Base-by-base conservation (phyloP, 2,797 vertebrate genomes). In the Naso thynnoides region DNA sequence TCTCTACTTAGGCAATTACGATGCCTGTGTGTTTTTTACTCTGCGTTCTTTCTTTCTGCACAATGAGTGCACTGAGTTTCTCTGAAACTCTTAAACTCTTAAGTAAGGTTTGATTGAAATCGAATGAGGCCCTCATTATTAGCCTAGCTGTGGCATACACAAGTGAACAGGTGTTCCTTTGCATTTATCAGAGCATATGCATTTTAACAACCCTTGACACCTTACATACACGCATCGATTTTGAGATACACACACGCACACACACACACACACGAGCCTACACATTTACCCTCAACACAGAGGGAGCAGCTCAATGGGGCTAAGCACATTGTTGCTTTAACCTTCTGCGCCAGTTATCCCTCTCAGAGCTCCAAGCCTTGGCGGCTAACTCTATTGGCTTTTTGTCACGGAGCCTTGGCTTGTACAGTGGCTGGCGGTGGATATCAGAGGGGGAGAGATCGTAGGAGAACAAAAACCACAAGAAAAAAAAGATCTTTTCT, bases 311-410 rank as follows among this genome's bases (percentile, higher is more conserved):
- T 94, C 91, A 93, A 92, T 91, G 89, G 86, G 77, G 70, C 88
- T 88, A 86, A 90, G 90, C 92, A 93, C 91, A 94, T 93, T 93
- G 93, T 95, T 93, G 90, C 91, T 90, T 94, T 94, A 94, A 94
- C 93, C 94, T 94, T 85, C 88, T 90, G 88, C 79, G 87, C 91
- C 91, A 90, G 91, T 93, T 93, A 94, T 94, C 91, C 93, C 91
- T 93, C 92, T 92, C 88, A 88, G 85, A 89, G 87, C 91, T 88
- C 91, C 78, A 65, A 91, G 90, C 86, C 90, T 87, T 90, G 88
- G 91, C 91, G 92, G 91, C 89, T 86, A 90, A 87, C 89, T 91
- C 90, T 91, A 91, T 93, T 93, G 90, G 89, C 91, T 93, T 93
- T 95, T 91, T 92, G 90, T 94, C 92, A 91, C 64, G 68, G 81